Conservation (phyloP, 2,113 vertebrate genomes). For the Sporophila hypoxantha region DNA sequence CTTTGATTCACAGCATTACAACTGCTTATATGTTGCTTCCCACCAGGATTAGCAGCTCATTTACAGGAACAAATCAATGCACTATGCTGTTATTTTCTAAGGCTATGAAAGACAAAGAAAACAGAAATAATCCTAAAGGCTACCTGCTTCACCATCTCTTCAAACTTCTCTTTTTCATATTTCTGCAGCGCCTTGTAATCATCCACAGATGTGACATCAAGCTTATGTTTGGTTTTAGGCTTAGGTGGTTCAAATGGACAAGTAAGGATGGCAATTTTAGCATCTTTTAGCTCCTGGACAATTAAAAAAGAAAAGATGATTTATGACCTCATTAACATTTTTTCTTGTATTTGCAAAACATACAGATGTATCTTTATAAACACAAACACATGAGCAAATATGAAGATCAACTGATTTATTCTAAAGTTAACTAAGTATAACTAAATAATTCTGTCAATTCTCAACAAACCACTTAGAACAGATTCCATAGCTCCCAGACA, state of each 20-base stretch:
- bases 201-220: conserved; percentile 93
- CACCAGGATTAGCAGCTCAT: neutral
- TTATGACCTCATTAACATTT: neutral
- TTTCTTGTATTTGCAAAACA: neutral
- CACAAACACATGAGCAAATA: rapidly evolving
- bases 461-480: neutral
- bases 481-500: neutral
- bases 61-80: neutral
- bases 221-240: conserved; percentile 98
- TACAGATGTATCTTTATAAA: neutral
- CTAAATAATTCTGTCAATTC: neutral
- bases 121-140: neutral
- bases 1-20: neutral
- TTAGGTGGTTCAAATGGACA: conserved; percentile 97
- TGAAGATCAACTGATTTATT: neutral
- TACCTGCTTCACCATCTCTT: conserved; percentile 94
- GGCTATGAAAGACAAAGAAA: neutral
- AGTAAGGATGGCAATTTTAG: conserved; percentile 94
- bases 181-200: conserved; percentile 95
- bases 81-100: neutral
- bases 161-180: conserved; percentile 94
- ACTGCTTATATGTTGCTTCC: neutral
- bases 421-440: neutral
- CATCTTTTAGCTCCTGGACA: conserved; percentile 81
- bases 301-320: neutral